These are phyloP conservation scores for Pollachius pollachius DNA, from an alignment of 2,113 vertebrate genomes.

Conservation along the genomic window DNA sequence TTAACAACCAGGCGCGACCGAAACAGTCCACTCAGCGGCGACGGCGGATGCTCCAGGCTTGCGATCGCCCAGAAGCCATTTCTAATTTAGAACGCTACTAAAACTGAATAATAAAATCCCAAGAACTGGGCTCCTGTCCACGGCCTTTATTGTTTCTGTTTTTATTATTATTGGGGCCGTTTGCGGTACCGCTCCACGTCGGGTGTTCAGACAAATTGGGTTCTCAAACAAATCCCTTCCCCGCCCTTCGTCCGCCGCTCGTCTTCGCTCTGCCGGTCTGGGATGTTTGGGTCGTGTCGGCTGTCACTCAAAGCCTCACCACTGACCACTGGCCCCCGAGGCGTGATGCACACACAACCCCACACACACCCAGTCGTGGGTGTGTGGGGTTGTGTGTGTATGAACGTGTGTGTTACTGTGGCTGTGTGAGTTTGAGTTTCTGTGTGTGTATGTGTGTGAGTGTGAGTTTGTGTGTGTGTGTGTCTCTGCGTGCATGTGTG, in stretches of 20 bases:
- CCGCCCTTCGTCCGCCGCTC: conserved; percentile 2
- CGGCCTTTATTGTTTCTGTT: conserved; percentile 42
- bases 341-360: too few relatives aligned
- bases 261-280: too few relatives aligned
- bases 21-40: conserved; percentile 66
- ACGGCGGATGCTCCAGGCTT: conserved; percentile 50
- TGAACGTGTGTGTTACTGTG: background rate
- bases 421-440: too few relatives aligned
- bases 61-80: conserved; percentile 52
- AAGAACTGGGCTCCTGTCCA: background rate
- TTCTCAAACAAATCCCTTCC: conserved; percentile 28
- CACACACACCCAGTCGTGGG: conserved; percentile 2
- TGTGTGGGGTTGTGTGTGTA: background rate
- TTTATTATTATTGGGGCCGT: conserved; percentile 43
- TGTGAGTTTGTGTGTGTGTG: too few relatives aligned
- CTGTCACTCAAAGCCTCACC: conserved; percentile 1
- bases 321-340: conserved; percentile 37
- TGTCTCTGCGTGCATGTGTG: too few relatives aligned
- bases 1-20: conserved; percentile 56
- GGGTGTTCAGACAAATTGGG: conserved; percentile 36
- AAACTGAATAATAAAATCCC: conserved; percentile 33
- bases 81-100: conserved; percentile 57
- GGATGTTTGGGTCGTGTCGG: too few relatives aligned
- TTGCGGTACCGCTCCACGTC: conserved; percentile 30
- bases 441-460: too few relatives aligned